These are phyloP conservation scores for Pristionchus japonicus DNA, from an alignment of 2,888 invertebrate species.

Conservation along the genomic window DNA sequence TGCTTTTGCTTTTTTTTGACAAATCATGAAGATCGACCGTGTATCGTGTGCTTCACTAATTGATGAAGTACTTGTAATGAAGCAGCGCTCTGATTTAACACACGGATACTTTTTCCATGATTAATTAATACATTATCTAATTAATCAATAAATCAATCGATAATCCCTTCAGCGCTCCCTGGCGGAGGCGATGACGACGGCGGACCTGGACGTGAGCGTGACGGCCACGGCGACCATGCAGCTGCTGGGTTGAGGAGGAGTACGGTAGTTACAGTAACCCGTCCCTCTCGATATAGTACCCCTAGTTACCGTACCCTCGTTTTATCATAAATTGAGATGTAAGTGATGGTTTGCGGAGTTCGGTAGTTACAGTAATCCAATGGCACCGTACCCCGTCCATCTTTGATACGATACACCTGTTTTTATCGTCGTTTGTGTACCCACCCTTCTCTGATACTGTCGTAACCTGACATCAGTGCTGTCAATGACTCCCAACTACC, in stretches of 20 bases:
- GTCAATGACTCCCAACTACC: too few relatives aligned
- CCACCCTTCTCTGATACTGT: background rate
- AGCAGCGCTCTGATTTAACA: too few relatives aligned
- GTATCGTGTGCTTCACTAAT: too few relatives aligned
- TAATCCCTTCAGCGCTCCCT: background rate
- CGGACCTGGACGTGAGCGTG: constrained; percentile 18
- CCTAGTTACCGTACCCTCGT: background rate
- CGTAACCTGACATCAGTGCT: background rate
- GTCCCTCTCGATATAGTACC: background rate
- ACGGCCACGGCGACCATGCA: background rate
- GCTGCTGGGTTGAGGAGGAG: background rate
- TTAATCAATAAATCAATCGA: too few relatives aligned
- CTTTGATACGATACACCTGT: too few relatives aligned
- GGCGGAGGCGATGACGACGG: background rate
- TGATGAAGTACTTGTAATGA: too few relatives aligned
- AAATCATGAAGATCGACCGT: too few relatives aligned
- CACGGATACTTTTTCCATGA: too few relatives aligned
- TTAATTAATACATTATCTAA: background rate
- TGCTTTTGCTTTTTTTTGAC: too few relatives aligned
- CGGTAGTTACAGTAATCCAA: background rate
- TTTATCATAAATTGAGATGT: background rate
- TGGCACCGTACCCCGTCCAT: background rate
- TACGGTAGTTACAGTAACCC: background rate
- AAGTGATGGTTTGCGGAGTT: background rate
- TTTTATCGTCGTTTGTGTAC: background rate